Evolutionary conservation across 2,113 vertebrate species (phyloP).

Genomic region (Leptobrachium ailaonicum): DNA sequence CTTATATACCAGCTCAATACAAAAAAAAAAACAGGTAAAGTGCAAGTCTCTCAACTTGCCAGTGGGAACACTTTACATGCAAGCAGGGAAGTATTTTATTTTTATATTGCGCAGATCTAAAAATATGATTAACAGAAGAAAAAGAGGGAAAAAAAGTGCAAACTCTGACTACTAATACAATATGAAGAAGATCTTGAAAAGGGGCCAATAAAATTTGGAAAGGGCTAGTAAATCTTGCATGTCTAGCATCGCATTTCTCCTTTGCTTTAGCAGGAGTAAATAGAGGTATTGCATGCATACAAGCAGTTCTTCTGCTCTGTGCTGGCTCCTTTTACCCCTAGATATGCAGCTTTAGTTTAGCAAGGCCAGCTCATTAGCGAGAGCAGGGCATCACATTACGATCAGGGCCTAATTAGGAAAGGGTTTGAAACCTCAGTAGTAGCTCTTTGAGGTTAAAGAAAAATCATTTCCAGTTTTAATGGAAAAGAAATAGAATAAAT

Average conservation of each 20-base stretch:
- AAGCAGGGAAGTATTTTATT: too few relatives aligned
- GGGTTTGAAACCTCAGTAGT: not conserved
- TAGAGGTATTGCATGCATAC: not conserved
- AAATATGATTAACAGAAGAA: too few relatives aligned
- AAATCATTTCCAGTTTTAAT: conserved; percentile 13
- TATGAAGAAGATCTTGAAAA: too few relatives aligned
- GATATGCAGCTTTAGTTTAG: not conserved
- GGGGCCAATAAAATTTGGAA: not conserved
- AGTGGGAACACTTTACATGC: too few relatives aligned
- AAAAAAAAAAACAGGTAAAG: too few relatives aligned
- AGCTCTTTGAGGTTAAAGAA: conserved; percentile 7
- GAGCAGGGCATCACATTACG: not conserved
- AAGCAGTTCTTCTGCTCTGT: not conserved
- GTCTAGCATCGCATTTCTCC: not conserved
- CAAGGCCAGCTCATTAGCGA: not conserved
- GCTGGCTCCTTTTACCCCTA: not conserved
- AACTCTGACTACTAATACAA: too few relatives aligned
- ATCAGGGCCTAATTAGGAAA: not conserved
- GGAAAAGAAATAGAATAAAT: conserved; percentile 7
- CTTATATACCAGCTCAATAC: too few relatives aligned
- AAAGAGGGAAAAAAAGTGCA: too few relatives aligned
- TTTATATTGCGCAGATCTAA: too few relatives aligned
- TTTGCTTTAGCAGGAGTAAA: not conserved
- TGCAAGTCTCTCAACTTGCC: too few relatives aligned
- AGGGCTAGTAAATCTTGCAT: not conserved